Percentiles rank a stretch among this genome's conserved stretches.
phyloP scores from a whole-genome alignment of 2,797 vertebrate species.

The Pelobates cultripes region DNA sequence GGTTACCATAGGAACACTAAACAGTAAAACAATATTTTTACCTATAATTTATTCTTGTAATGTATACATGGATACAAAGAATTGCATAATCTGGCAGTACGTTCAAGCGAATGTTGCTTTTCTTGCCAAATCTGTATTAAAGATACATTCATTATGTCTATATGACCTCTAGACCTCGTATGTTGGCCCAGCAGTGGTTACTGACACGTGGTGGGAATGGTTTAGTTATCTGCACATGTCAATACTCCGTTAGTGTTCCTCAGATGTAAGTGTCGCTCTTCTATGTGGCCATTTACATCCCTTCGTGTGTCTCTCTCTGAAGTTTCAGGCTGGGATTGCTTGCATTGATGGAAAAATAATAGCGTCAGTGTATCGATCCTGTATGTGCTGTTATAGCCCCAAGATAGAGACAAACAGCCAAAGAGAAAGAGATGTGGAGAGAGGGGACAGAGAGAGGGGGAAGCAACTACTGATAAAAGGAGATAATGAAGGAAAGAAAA shows the following conservation, averaged over 20 bases:
- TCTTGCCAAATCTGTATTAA: background rate
- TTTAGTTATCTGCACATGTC: slow-evolving; percentile 34
- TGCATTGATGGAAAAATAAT: slow-evolving; percentile 53
- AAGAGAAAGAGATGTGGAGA: slow-evolving; percentile 19
- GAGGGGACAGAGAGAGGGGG: background rate
- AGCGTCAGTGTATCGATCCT: slow-evolving; percentile 50
- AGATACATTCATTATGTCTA: background rate
- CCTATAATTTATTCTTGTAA: slow-evolving; percentile 14
- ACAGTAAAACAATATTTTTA: slow-evolving; percentile 15
- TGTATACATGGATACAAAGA: slow-evolving; percentile 19
- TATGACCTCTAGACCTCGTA: slow-evolving; percentile 30
- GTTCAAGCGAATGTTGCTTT: background rate
- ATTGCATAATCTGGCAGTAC: background rate
- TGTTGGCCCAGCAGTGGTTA: slow-evolving; percentile 23
- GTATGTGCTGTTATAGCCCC: slow-evolving; percentile 46
- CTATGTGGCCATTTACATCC: slow-evolving; percentile 34
- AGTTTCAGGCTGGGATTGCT: slow-evolving; percentile 32
- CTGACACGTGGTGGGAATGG: slow-evolving; percentile 25
- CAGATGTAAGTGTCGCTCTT: slow-evolving; percentile 41
- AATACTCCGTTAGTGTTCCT: slow-evolving; percentile 42
- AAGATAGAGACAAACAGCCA: slow-evolving; percentile 38
- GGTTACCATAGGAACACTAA: slow-evolving; percentile 17
- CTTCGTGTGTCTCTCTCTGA: slow-evolving; percentile 28
- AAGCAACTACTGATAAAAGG: background rate
- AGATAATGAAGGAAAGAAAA: background rate